Evolutionary conservation across 2,888 invertebrate genomes (phyloP), one percentile per base, ranked within the genome.

Genomic region (Proisotoma minuta): DNA sequence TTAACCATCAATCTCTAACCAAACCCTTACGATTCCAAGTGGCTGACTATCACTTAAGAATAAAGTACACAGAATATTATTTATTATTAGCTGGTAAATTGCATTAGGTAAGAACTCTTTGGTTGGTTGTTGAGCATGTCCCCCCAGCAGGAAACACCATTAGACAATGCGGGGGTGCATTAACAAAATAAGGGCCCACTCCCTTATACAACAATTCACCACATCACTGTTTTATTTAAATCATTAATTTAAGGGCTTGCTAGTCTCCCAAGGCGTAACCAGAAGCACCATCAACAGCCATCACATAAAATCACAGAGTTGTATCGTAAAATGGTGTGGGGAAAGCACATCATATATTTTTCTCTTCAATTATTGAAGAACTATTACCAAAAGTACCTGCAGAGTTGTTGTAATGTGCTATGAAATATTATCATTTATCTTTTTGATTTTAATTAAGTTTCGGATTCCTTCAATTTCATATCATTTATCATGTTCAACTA

Each of bases 51-150:
- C n/a, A n/a, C n/a, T n/a, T n/a, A n/a, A 43, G 20, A 43, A 20
- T 43, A 12, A 43, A 43, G 43, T 43, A n/a, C 43, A 43, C 10
- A n/a, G 43, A 5, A 18, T 15, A 43, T 18, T 43, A 43, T 43
- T n/a, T 43, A 43, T 43, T 43, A 43, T 43, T 43, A 43, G 43
- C 43, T 43, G 43, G 15, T 43, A n/a, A 43, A 43, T 43, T 43
- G 20, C 43, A 43, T 43, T 43, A 43, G 18, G 10, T 12, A 43
- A 43, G 43, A 43, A 43, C 8, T 18, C 10, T 43, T 5, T 15
- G 20, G 18, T 43, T 43, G 43, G 20, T 20, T 43, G 43, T 20
- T 43, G 43, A 43, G 20, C 43, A 43, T 43, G 10, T 5, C 10
- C 18, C 5, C 43, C 4, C 43, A 43, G 43, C 43, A 20, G 43